These are phyloP conservation scores for Hemicordylus capensis DNA, from an alignment of 2,113 vertebrate genomes.

Conservation along the genomic window DNA sequence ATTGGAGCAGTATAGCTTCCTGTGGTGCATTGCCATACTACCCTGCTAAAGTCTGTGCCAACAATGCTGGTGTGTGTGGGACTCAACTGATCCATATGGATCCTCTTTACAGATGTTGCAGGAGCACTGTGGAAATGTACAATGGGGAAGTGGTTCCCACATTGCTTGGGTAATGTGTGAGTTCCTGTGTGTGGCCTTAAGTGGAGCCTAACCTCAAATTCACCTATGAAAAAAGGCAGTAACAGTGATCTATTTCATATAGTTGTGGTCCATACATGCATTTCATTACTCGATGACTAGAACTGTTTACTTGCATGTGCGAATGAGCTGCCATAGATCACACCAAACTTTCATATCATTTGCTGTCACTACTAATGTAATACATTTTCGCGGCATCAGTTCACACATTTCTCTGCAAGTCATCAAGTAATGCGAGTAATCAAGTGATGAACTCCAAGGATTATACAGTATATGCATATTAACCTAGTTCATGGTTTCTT, in stretches of 20 bases:
- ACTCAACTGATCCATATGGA: not conserved
- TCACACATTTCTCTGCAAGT: not conserved
- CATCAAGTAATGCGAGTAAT: not conserved
- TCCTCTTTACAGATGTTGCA: not conserved
- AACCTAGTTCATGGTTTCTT: not conserved
- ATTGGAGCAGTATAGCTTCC: not conserved
- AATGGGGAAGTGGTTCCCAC: not conserved
- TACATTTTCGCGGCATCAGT: not conserved
- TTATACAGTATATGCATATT: not conserved
- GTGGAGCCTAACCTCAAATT: not conserved
- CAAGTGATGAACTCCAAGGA: not conserved
- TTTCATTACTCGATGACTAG: not conserved
- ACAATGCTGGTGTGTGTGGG: not conserved
- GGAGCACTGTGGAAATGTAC: not conserved
- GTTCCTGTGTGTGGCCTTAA: not conserved
- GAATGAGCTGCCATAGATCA: not conserved
- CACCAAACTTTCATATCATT: not conserved
- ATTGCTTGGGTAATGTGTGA: not conserved
- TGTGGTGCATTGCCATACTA: not conserved
- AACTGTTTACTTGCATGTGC: not conserved
- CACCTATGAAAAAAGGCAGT: not conserved
- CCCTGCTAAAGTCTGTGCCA: not conserved
- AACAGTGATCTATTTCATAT: not conserved
- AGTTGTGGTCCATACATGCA: not conserved
- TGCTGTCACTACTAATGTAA: not conserved